Percentiles rank a stretch among this genome's conserved stretches.
Conservation (phyloP, 2,888 invertebrate genomes). For the Diachrysia chrysitis region DNA sequence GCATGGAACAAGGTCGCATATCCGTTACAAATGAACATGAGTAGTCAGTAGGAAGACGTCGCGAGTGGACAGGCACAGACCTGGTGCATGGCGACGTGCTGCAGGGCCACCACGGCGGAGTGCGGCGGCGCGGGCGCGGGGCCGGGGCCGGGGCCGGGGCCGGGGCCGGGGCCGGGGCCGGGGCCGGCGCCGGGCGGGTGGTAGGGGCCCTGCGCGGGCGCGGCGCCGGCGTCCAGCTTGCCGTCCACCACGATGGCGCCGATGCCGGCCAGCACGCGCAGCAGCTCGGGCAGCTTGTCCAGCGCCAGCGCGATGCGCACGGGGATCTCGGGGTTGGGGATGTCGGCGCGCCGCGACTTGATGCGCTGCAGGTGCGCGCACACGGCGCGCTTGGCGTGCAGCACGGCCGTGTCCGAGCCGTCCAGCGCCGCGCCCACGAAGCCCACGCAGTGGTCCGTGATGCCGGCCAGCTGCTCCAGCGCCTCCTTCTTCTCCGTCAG, state of each 20-base stretch:
- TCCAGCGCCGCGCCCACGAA: slow-evolving; percentile 94
- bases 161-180: slow-evolving; percentile 48
- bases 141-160: slow-evolving; percentile 52
- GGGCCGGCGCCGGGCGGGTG: slow-evolving; percentile 66
- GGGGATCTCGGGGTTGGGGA: slow-evolving; percentile 96
- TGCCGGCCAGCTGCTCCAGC: slow-evolving; percentile 93
- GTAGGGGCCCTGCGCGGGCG: slow-evolving; percentile 70
- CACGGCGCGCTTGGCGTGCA: slow-evolving; percentile 94
- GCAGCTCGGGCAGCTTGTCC: slow-evolving; percentile 94
- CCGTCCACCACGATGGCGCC: slow-evolving; percentile 96
- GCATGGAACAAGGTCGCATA: slow-evolving; percentile 74
- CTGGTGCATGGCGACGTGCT: slow-evolving; percentile 85
- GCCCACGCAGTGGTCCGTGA: slow-evolving; percentile 96
- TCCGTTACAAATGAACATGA: too few relatives aligned
- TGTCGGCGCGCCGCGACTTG: slow-evolving; percentile 95
- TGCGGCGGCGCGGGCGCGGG: slow-evolving; percentile 63
- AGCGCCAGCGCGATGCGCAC: slow-evolving; percentile 94
- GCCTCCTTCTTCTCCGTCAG: slow-evolving; percentile 95
- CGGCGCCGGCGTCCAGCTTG: slow-evolving; percentile 90
- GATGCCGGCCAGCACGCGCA: slow-evolving; percentile 93
- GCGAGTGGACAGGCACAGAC: slow-evolving; percentile 54
- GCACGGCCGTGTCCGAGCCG: slow-evolving; percentile 95
- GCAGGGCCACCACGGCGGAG: slow-evolving; percentile 80
- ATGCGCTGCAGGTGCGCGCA: slow-evolving; percentile 92
- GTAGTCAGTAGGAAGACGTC: too few relatives aligned